Conservation (phyloP, 1,140 invertebrate genomes). For the Metaphire vulgaris region DNA sequence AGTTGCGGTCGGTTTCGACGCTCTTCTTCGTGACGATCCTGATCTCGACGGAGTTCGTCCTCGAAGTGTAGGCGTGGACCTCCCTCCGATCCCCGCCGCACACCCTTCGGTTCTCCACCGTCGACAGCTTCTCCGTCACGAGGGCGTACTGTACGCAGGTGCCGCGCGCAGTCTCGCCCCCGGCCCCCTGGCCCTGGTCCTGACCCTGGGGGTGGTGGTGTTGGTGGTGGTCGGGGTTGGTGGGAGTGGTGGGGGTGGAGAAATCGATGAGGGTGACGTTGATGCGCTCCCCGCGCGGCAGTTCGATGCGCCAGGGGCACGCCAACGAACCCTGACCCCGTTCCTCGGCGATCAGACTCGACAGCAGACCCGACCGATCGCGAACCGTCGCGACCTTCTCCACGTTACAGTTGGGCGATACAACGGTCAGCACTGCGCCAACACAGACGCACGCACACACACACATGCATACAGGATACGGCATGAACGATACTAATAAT, state of each 20-base stretch:
- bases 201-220: neutral
- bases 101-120: conserved; percentile 13
- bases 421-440: neutral
- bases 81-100: conserved; percentile 20
- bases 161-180: neutral
- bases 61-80: conserved; percentile 18
- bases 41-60: conserved; percentile 24
- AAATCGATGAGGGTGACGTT: conserved; percentile 29
- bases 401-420: neutral
- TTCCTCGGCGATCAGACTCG: conserved; percentile 2
- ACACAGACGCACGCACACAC: too few species aligned
- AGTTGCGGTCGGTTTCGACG: neutral
- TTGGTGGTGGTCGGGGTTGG: neutral
- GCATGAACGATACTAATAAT: too few species aligned
- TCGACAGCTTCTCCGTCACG: conserved; percentile 19
- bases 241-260: neutral
- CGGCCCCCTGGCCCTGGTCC: conserved; percentile 28
- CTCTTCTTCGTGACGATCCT: conserved; percentile 17
- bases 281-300: conserved; percentile 21
- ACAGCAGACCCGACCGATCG: conserved; percentile 14
- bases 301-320: conserved; percentile 26
- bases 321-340: conserved; percentile 1
- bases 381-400: neutral
- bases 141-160: conserved; percentile 17
- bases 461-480: too few species aligned